These are phyloP conservation scores for Atrichornis clamosus DNA, from an alignment of 2,113 vertebrate genomes.

Conservation along the genomic window DNA sequence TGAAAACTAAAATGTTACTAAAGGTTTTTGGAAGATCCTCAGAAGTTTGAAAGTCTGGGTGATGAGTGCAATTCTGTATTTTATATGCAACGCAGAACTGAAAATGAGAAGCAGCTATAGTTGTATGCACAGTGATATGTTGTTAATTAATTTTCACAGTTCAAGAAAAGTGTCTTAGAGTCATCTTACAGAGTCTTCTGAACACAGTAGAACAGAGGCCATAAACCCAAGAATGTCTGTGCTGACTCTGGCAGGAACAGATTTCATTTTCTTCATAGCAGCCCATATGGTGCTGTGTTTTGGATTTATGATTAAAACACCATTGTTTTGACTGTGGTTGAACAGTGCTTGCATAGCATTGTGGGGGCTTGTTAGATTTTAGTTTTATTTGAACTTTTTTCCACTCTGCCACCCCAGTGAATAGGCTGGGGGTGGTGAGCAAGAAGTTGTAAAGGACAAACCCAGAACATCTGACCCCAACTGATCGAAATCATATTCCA, in stretches of 20 bases:
- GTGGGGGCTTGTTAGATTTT: background rate
- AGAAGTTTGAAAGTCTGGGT: background rate
- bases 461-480: background rate
- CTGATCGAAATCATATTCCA: background rate
- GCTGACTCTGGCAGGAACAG: background rate
- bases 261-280: background rate
- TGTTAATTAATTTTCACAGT: background rate
- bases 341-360: background rate
- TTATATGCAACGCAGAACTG: background rate
- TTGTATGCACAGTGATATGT: background rate
- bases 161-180: background rate
- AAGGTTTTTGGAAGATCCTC: background rate
- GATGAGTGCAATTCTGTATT: background rate
- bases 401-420: background rate
- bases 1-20: background rate
- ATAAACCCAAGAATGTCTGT: background rate
- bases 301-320: background rate
- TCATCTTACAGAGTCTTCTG: background rate
- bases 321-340: background rate
- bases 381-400: background rate
- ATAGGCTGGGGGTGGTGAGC: rapidly evolving
- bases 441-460: background rate
- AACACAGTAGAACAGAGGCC: background rate
- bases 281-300: background rate
- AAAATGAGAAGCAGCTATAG: background rate